Conservation (phyloP, 1,140 invertebrate genomes). For the Caenorhabditis inopinata region DNA sequence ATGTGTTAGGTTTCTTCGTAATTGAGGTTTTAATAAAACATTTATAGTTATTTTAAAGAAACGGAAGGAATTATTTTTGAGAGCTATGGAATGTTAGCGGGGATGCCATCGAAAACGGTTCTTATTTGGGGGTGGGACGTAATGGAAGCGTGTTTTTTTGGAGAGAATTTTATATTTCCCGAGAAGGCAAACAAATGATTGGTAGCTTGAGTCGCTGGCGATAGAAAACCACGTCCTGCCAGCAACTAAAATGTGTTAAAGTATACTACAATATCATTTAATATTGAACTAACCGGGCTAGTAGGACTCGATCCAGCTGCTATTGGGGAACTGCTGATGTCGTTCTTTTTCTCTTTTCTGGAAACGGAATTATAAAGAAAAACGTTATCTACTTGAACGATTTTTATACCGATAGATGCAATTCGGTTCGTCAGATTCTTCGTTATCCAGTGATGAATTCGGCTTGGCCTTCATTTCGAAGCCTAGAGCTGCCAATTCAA, state of each 20-base stretch:
- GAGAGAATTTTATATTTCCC: background rate
- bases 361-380: background rate
- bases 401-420: background rate
- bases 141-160: background rate
- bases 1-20: no score
- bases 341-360: slow-evolving; percentile 8
- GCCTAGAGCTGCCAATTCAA: background rate
- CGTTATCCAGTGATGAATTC: background rate
- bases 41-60: background rate
- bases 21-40: background rate
- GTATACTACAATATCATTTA: background rate
- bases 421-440: background rate
- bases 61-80: no score
- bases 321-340: background rate
- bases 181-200: background rate
- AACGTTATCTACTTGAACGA: background rate
- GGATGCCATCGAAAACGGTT: background rate
- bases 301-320: background rate
- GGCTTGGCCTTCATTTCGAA: slow-evolving; percentile 4
- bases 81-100: background rate
- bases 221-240: background rate
- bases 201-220: background rate
- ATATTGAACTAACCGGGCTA: background rate
- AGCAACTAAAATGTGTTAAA: background rate
- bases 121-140: background rate